Conservation (phyloP, 2,888 invertebrate genomes). For the Electrophaes corylata region DNA sequence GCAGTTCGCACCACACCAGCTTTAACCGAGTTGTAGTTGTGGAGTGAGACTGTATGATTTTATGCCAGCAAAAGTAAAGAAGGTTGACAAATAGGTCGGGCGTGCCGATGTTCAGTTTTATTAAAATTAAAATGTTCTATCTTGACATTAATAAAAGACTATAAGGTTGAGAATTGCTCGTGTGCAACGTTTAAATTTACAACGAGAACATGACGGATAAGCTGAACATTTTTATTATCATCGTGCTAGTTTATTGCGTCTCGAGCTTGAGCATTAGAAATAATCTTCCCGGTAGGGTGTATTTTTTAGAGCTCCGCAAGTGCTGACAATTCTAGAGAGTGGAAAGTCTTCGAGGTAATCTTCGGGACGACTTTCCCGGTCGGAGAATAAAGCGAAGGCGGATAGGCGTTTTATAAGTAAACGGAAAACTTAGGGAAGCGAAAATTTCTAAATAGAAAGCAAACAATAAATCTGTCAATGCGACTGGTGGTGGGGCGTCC, state of each 20-base stretch:
- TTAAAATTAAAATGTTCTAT: constrained; percentile 82
- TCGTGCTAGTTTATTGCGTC: constrained; percentile 77
- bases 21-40: constrained; percentile 62
- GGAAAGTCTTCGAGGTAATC: constrained; percentile 49
- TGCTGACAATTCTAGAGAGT: constrained; percentile 48
- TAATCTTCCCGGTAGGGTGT: constrained; percentile 69
- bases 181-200: constrained; percentile 65
- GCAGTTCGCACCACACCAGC: constrained; percentile 42
- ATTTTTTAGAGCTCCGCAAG: constrained; percentile 55
- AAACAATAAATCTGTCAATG: constrained; percentile 69
- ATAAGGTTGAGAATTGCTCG: constrained; percentile 71
- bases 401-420: constrained; percentile 44
- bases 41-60: constrained; percentile 80
- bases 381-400: constrained; percentile 37
- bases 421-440: constrained; percentile 51
- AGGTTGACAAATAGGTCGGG: constrained; percentile 83
- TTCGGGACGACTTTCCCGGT: constrained; percentile 42
- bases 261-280: constrained; percentile 75
- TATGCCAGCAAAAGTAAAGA: constrained; percentile 82
- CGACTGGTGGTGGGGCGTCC: constrained; percentile 59
- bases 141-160: constrained; percentile 75
- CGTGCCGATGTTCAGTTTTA: constrained; percentile 83
- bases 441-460: constrained; percentile 67
- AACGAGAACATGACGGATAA: constrained; percentile 71
- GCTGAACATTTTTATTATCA: constrained; percentile 80